phyloP scores from a whole-genome alignment of 2,888 invertebrate species.

The Nomada lathburiana region DNA sequence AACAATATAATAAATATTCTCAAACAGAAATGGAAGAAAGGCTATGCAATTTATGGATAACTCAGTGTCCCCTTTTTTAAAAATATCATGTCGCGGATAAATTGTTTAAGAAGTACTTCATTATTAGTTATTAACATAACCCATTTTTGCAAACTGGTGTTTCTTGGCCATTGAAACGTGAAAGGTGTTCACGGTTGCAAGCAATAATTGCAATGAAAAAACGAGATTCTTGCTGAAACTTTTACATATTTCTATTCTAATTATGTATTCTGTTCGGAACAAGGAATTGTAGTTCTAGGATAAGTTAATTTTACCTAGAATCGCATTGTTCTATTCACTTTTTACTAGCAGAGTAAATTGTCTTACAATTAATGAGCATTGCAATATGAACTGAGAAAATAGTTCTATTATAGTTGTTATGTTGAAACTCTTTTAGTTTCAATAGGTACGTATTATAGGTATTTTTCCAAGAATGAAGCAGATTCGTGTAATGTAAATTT shows the following conservation, averaged over 20 bases:
- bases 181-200: conserved; percentile 17
- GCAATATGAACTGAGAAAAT: background rate
- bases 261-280: background rate
- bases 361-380: background rate
- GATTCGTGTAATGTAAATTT: no score
- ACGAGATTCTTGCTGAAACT: background rate
- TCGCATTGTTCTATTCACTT: background rate
- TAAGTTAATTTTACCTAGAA: conserved; percentile 8
- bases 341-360: background rate
- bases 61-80: no score
- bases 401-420: background rate
- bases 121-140: background rate
- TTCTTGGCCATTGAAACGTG: conserved; percentile 40
- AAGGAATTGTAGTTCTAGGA: background rate
- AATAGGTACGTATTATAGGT: no score
- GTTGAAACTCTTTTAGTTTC: background rate
- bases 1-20: no score
- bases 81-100: background rate
- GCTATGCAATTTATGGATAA: no score
- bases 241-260: background rate
- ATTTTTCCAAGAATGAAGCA: no score
- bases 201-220: conserved; percentile 2
- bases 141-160: conserved; percentile 1
- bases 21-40: no score
- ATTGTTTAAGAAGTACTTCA: background rate